Base-by-base conservation (phyloP, 2,113 vertebrate species). In the Rafetus swinhoei region DNA sequence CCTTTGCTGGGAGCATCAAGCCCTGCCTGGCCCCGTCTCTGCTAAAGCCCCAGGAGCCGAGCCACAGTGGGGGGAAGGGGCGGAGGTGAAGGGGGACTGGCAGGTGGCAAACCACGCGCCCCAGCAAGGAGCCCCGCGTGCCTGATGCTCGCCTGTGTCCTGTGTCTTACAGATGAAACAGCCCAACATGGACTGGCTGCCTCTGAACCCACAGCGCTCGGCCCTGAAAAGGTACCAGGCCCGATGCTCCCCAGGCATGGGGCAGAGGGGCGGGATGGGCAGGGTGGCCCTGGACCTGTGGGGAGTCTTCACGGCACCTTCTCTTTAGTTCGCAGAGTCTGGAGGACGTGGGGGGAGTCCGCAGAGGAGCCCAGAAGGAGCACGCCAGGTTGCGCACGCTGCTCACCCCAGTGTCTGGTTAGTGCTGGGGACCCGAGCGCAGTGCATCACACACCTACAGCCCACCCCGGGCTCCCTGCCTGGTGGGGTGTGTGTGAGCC, bases 241-340 rank as follows among this genome's bases (percentile, higher is more conserved):
- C 2, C 0, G 4, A 76, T 7, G 52, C 39, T 54, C 0, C 7
- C 82, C 5, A 29, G 35, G 54, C 19, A 32, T 89, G 84, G 8
- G 50, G 7, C 18, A 79, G 11, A 10, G 29, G 59, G 29, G 56
- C 4, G 6, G 65, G 79, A 52, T 65, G 14, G 19, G 86, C 54
- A 1, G 54, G 12, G 81, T 59, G 0, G 0, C 50, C 0, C 2
- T 9, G 59, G 6, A 32, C 84, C 74, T 82, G 52, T 92, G 35
- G 8, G 0, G 0, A 1, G 45, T 27, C 32, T 39, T 19, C 32
- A 15, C 29, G n/a, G 56, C 52, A 22, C 29, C 32, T 82, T 69
- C 60, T 86, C 90, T 98, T 97, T 93, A 99, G 99, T 92, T 99
- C 99, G 27, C 98, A 99, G 95, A 99, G 99, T 97, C 98, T 99